These are phyloP conservation scores for Xenopus tropicalis DNA, from an alignment of 2,113 vertebrate genomes.

Conservation along the genomic window UCB_Xtro_10.0 CM004448.2:131827501-131828000, in stretches of 20 bases:
- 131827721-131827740: constrained; percentile 10
- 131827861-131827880: constrained; percentile 39
- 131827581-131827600: no score
- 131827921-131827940: constrained; percentile 39
- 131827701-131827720: constrained; percentile 24
- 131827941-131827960: constrained; percentile 37
- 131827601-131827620: no score
- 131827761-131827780: neutral
- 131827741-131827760: constrained; percentile 6
- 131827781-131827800: constrained; percentile 3
- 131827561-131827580: no score
- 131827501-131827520: no score
- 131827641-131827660: constrained; percentile 9
- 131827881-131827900: constrained; percentile 35
- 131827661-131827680: constrained; percentile 32
- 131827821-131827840: constrained; percentile 18
- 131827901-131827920: constrained; percentile 39
- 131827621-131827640: neutral
- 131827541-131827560: no score
- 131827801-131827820: constrained; percentile 2
- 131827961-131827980: constrained; percentile 35
- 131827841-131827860: constrained; percentile 35
- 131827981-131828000: constrained; percentile 16
- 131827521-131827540: no score
- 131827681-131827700: constrained; percentile 31